phyloP scores from a whole-genome alignment of 2,888 invertebrate species.

The Pollenia angustigena region DNA sequence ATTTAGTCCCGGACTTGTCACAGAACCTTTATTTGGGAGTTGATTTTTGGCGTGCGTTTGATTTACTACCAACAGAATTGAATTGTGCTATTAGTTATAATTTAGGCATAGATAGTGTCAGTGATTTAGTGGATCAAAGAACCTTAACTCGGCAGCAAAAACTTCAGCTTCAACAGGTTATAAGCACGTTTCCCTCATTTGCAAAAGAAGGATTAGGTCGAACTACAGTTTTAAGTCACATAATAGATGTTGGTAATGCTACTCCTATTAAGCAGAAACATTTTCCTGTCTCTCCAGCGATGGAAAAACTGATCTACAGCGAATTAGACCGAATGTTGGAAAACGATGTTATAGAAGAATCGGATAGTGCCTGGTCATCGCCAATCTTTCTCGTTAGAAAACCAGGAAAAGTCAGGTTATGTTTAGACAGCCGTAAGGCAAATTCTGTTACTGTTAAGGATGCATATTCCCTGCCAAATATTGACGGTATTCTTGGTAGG shows the following conservation, averaged over 20 bases:
- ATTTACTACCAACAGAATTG: no score
- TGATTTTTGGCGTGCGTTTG: no score
- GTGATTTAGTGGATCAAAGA: no score
- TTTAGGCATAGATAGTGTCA: no score
- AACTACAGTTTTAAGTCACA: constrained; percentile 59
- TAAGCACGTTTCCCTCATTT: constrained; percentile 63
- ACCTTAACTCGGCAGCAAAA: no score
- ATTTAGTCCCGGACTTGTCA: no score
- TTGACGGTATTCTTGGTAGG: constrained; percentile 67
- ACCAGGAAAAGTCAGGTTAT: constrained; percentile 75
- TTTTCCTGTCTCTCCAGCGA: constrained; percentile 62
- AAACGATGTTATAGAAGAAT: constrained; percentile 77
- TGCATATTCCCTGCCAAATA: constrained; percentile 70
- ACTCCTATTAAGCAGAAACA: constrained; percentile 72
- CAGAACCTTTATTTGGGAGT: no score
- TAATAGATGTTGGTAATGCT: constrained; percentile 63
- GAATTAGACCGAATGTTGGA: constrained; percentile 79
- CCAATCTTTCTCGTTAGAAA: constrained; percentile 77
- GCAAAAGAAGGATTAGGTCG: constrained; percentile 58
- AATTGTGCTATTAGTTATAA: no score
- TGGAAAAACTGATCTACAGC: constrained; percentile 58
- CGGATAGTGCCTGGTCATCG: constrained; percentile 77
- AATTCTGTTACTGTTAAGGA: constrained; percentile 76
- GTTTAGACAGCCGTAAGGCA: constrained; percentile 77
- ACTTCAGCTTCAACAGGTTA: no score